Conservation (phyloP, 2,113 vertebrate genomes). For the Laterallus jamaicensis region DNA sequence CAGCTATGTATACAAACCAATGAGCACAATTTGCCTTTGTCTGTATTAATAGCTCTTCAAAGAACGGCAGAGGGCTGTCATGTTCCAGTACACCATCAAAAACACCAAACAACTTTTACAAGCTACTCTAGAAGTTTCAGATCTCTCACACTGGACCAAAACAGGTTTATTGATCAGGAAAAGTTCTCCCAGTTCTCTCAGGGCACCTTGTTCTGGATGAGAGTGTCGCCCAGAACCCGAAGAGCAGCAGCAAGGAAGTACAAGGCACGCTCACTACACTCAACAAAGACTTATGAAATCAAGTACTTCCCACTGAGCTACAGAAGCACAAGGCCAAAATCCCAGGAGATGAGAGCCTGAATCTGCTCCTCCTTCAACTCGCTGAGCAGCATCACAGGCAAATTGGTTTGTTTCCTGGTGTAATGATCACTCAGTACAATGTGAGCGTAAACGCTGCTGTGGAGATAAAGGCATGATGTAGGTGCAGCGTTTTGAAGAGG, state of each 20-base stretch:
- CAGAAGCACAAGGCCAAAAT: not conserved
- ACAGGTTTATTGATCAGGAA: not conserved
- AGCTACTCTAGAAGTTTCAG: not conserved
- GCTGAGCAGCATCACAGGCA: not conserved
- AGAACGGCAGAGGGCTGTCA: not conserved
- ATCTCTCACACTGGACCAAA: not conserved
- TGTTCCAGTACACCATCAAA: not conserved
- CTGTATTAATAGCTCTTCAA: not conserved
- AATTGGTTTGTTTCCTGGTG: not conserved
- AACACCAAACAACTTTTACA: not conserved
- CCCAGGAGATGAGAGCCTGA: not conserved
- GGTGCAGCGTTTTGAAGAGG: not conserved
- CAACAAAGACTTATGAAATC: not conserved
- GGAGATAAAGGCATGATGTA: not conserved
- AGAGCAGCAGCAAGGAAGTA: not conserved
- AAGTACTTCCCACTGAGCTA: not conserved
- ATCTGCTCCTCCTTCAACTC: not conserved
- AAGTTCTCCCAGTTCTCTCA: not conserved
- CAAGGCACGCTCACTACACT: not conserved
- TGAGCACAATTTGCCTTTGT: not conserved
- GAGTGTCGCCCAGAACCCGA: not conserved
- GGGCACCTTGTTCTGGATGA: not conserved
- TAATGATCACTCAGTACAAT: not conserved
- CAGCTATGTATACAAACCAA: not conserved
- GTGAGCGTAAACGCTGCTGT: not conserved